Base-by-base conservation (phyloP, 1,140 invertebrate genomes). In the Drosophila eugracilis region DNA sequence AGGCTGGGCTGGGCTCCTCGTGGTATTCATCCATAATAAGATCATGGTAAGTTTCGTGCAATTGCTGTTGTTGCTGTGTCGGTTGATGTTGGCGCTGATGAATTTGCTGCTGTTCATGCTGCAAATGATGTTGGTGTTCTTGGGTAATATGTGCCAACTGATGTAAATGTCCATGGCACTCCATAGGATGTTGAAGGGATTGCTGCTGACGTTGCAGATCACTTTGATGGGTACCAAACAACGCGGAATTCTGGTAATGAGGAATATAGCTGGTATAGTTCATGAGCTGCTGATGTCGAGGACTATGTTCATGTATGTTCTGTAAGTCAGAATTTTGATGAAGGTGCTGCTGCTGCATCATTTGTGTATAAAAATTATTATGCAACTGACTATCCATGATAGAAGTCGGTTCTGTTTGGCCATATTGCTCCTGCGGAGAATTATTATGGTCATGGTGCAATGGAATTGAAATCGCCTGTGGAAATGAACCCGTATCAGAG, bases 11-110 rank as follows among this genome's bases (percentile, higher is more conserved):
- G 5, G 71, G 70, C 32, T 90, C 89, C 10, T 90, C 89, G n/a
- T 85, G 79, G 37, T 75, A 90, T 15, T 90, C 88, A n/a, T 90
- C 81, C 63, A 90, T 90, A 34, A 90, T 77, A 14, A 90, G 37
- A 44, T 90, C 88, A 15, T 84, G 76, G 37, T 85, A 89, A 5
- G 41, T 28, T 44, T 89, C 85, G 34, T 67, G 74, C 21, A 78
- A 48, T 59, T 70, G 75, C 12, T 71, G 60, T 15, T 73, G 69
- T 26, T 42, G 57, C 0, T 66, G 78, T 4, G 21, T 14, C 32
- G 21, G 15, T 28, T 63, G 60, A 30, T 59, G 28, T 14, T 48
- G 42, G 19, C 12, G 30, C 5, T 45, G 60, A n/a, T 63, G 60
- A 4, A 34, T 34, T 15, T 37, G 49, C 19, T 52, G 49, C 17